These are phyloP conservation scores for Sinocyclocheilus grahami DNA, from an alignment of 2,113 vertebrate genomes.

Conservation along the genomic window DNA sequence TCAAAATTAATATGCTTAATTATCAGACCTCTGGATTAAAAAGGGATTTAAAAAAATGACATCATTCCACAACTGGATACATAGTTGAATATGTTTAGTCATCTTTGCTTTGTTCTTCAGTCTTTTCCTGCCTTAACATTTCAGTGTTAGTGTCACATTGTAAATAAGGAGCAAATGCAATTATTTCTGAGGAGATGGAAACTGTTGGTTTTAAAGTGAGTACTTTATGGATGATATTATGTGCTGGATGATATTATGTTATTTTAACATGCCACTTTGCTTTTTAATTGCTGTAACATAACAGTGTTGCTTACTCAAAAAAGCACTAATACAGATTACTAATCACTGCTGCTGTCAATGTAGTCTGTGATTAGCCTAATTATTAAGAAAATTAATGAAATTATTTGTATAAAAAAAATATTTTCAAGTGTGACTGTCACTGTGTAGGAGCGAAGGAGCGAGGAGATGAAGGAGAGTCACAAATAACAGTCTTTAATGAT, in stretches of 20 bases:
- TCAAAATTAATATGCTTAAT: slow-evolving; percentile 20
- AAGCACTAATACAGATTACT: not conserved
- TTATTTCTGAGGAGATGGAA: slow-evolving; percentile 20
- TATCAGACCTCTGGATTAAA: slow-evolving; percentile 7
- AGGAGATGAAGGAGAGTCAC: too few species aligned
- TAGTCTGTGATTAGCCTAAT: not conserved
- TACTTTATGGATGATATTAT: not conserved
- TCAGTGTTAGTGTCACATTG: not conserved
- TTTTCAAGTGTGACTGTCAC: not conserved
- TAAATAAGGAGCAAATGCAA: not conserved
- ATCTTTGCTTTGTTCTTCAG: not conserved
- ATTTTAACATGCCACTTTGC: not conserved
- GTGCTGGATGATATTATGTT: slow-evolving; percentile 15
- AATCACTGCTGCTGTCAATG: not conserved
- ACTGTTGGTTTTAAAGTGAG: not conserved
- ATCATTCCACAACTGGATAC: not conserved
- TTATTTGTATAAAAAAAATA: not conserved
- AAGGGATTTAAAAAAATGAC: not conserved
- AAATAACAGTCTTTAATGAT: too few species aligned
- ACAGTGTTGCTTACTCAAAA: slow-evolving; percentile 15
- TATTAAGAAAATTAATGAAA: not conserved
- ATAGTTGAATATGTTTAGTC: not conserved
- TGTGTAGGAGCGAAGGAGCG: too few species aligned
- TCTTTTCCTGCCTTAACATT: not conserved
- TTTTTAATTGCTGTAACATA: slow-evolving; percentile 9